A percentile compares a stretch with the other conserved stretches of the same genome.
These are phyloP conservation scores for Meandrusa payeni DNA, from an alignment of 2,888 invertebrate genomes.

Conservation along the genomic window DNA sequence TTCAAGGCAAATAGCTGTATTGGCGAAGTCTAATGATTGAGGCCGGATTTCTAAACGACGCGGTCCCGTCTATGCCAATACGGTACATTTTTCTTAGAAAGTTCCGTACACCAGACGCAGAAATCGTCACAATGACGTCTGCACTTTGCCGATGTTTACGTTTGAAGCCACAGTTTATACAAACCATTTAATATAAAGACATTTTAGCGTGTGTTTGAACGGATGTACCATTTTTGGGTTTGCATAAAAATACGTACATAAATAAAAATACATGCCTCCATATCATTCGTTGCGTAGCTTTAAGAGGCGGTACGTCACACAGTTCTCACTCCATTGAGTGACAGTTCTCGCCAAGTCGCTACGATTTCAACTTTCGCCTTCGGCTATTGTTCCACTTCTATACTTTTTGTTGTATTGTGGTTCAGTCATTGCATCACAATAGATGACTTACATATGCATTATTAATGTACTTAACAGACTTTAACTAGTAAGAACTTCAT, in stretches of 20 bases:
- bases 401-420: neutral
- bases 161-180: constrained; percentile 13
- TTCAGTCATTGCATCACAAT: neutral
- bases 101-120: neutral
- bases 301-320: neutral
- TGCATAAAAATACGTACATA: no score
- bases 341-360: neutral
- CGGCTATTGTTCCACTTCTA: constrained; percentile 7
- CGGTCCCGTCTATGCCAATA: neutral
- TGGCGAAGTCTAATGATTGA: no score
- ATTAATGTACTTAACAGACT: no score
- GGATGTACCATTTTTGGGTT: constrained; percentile 3
- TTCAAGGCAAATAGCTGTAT: no score
- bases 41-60: neutral
- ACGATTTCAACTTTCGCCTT: constrained; percentile 7
- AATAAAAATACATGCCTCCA: no score
- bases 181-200: constrained; percentile 10
- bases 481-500: no score
- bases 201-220: constrained; percentile 1
- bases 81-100: constrained; percentile 12
- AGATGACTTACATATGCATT: no score
- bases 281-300: no score
- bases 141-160: constrained; percentile 6
- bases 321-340: neutral
- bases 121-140: constrained; percentile 9